Conservation (phyloP, 64 coral and sea anemone genomes). For the Acropora tenuis region DNA sequence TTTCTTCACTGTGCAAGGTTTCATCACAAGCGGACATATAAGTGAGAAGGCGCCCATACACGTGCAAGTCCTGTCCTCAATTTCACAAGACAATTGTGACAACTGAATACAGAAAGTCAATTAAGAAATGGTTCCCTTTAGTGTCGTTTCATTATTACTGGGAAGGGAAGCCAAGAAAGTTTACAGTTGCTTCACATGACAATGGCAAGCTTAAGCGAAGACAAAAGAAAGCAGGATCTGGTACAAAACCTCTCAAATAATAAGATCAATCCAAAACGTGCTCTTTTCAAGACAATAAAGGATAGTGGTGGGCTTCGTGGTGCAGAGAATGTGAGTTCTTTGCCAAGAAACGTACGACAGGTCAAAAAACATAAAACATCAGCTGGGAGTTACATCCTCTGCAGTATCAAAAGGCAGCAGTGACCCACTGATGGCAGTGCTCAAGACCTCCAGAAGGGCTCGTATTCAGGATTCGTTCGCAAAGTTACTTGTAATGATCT, state of each 20-base stretch:
- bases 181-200: conserved; percentile 33
- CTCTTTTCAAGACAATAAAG: conserved; percentile 62
- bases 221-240: conserved; percentile 46
- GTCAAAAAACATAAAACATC: conserved; percentile 18
- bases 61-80: conserved; percentile 4
- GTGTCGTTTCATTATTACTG: conserved; percentile 24
- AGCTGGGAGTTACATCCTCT: conserved; percentile 19
- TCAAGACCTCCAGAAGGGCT: conserved; percentile 66
- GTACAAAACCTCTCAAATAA: conserved; percentile 37
- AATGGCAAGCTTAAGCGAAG: conserved; percentile 43
- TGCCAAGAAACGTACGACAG: conserved; percentile 50
- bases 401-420: conserved; percentile 34
- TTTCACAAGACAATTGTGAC: conserved; percentile 31
- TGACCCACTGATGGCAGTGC: conserved; percentile 65
- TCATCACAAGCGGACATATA: conserved; percentile 8
- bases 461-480: conserved; percentile 51
- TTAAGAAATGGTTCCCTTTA: conserved; percentile 44
- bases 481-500: conserved; percentile 78
- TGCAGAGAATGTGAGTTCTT: conserved; percentile 37
- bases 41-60: conserved; percentile 26
- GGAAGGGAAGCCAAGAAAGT: conserved; percentile 34
- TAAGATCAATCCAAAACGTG: conserved; percentile 34
- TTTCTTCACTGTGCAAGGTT: conserved; percentile 14
- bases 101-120: conserved; percentile 15
- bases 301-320: conserved; percentile 54